Percentiles rank a stretch among this genome's conserved stretches.
Conservation (phyloP, 2,797 vertebrate species). For the Pterois miles region DNA sequence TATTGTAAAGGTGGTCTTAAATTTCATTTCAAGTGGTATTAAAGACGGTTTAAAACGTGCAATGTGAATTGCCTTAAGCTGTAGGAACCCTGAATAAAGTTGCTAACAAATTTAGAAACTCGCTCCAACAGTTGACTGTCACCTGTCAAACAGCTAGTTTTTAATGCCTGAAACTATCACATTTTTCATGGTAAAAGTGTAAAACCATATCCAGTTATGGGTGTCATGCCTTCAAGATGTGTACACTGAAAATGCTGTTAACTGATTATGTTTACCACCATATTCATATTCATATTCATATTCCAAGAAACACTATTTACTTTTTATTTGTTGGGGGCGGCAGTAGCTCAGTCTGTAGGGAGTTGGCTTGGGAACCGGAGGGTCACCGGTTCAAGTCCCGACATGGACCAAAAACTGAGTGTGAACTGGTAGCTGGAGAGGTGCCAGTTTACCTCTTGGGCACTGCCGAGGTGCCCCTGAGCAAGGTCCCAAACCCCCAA, state of each 20-base stretch:
- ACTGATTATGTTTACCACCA: neutral
- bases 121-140: neutral
- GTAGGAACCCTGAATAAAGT: neutral
- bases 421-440: no score
- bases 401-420: no score
- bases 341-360: no score
- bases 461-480: no score
- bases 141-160: neutral
- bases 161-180: neutral
- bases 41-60: neutral
- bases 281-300: neutral
- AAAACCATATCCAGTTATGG: neutral
- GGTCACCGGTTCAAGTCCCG: no score
- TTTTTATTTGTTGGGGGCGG: no score
- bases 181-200: neutral
- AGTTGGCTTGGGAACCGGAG: no score
- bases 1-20: neutral
- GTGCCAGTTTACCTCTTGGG: no score
- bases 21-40: neutral
- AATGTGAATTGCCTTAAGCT: neutral
- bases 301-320: neutral
- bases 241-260: neutral
- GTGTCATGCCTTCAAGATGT: neutral
- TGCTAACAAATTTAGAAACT: neutral
- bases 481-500: no score